A percentile compares a stretch with the other conserved stretches of the same genome.
Evolutionary conservation across 2,113 vertebrate species (phyloP).

Genomic region (Equus quagga): DNA sequence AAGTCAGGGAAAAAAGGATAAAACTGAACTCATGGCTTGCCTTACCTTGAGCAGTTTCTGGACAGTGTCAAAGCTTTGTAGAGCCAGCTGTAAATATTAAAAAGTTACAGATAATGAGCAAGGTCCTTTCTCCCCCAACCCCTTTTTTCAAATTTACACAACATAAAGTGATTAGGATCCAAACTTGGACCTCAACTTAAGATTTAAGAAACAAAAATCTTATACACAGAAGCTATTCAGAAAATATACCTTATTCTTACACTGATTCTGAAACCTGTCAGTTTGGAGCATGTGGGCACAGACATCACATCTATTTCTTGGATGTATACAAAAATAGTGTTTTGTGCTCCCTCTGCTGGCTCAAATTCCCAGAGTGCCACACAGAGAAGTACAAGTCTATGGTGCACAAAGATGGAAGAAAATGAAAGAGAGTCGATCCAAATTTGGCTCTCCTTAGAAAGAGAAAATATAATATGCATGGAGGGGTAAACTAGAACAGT

Average conservation of each 20-base stretch:
- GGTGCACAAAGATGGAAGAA: background rate
- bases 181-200: background rate
- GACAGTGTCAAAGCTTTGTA: slow-evolving; percentile 94
- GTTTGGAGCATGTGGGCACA: background rate
- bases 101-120: slow-evolving; percentile 48
- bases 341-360: slow-evolving; percentile 77
- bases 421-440: background rate
- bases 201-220: background rate
- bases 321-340: slow-evolving; percentile 62
- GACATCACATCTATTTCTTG: background rate
- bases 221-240: background rate
- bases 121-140: background rate
- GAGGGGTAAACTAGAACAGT: background rate
- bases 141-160: background rate
- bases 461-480: accelerated
- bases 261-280: background rate
- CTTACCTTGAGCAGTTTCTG: slow-evolving; percentile 96
- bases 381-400: background rate
- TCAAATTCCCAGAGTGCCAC: slow-evolving; percentile 64
- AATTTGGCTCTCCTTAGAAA: background rate
- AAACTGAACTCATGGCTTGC: background rate
- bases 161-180: background rate
- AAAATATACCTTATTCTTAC: background rate
- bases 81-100: slow-evolving; percentile 90
- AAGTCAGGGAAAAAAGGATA: background rate